phyloP scores from a whole-genome alignment of 35 echinoderm and acorn worm genomes.

The Holothuria glaberrima region DNA sequence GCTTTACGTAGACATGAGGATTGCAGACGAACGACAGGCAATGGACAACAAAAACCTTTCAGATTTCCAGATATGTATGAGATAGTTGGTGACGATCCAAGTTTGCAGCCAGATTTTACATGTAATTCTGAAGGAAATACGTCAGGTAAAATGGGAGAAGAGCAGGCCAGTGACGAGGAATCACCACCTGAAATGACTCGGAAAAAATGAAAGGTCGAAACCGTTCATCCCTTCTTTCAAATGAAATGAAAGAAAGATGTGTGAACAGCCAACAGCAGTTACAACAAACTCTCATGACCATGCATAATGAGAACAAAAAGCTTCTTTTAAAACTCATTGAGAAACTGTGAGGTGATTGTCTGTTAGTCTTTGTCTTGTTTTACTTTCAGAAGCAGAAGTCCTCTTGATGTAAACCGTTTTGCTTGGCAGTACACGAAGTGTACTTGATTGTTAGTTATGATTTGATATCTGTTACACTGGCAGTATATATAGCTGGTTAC shows the following conservation, averaged over 20 bases:
- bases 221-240: not conserved
- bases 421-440: too few species aligned
- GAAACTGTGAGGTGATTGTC: not conserved
- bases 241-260: slow-evolving; percentile 23
- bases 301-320: not conserved
- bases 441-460: too few species aligned
- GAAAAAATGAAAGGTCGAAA: slow-evolving; percentile 20
- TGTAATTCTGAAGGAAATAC: slow-evolving; percentile 25
- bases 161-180: too few species aligned
- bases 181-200: too few species aligned
- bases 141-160: not conserved
- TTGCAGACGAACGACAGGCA: not conserved
- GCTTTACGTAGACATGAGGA: slow-evolving; percentile 19
- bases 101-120: too few species aligned
- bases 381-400: not conserved
- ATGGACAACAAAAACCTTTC: slow-evolving; percentile 21
- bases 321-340: not conserved
- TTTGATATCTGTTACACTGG: too few species aligned
- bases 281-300: slow-evolving; percentile 10
- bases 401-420: too few species aligned
- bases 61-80: too few species aligned
- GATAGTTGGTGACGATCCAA: too few species aligned
- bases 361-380: not conserved
- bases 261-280: not conserved
- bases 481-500: too few species aligned